Percentiles rank a stretch among this genome's conserved stretches.
Evolutionary conservation across 2,888 invertebrate species (phyloP).

Genomic region (Drosophila ustulata): DNA sequence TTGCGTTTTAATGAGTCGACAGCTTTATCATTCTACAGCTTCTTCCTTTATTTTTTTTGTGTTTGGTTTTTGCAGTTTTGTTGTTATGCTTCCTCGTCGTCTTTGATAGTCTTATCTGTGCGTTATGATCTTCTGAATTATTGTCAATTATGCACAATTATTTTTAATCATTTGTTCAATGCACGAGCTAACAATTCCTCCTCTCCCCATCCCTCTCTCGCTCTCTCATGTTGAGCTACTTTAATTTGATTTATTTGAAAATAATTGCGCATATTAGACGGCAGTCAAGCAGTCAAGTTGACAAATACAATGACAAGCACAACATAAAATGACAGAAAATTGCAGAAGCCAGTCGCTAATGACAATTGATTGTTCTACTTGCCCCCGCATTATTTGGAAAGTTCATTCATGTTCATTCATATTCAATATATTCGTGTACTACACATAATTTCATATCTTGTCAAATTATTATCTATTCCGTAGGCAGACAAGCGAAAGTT

Average conservation of each 20-base stretch:
- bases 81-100: slow-evolving; percentile 15
- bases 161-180: slow-evolving; percentile 24
- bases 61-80: not conserved
- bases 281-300: slow-evolving; percentile 19
- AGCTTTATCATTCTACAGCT: slow-evolving; percentile 59
- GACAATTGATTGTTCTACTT: slow-evolving; percentile 35
- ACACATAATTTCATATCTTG: not conserved
- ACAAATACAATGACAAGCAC: slow-evolving; percentile 33
- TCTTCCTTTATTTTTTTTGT: slow-evolving; percentile 13
- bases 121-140: slow-evolving; percentile 42
- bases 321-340: slow-evolving; percentile 35
- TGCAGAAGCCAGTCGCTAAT: slow-evolving; percentile 32
- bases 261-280: slow-evolving; percentile 51
- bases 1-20: slow-evolving; percentile 77
- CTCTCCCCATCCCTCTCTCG: not conserved
- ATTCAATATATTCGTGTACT: not conserved
- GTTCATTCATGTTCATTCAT: not conserved
- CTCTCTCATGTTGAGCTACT: slow-evolving; percentile 10
- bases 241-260: slow-evolving; percentile 55
- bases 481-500: not conserved
- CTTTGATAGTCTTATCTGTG: slow-evolving; percentile 23
- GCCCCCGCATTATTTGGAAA: not conserved
- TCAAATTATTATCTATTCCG: not conserved
- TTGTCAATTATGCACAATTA: slow-evolving; percentile 58
- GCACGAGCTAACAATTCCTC: slow-evolving; percentile 14